phyloP scores from a whole-genome alignment of 1,140 invertebrate species.

The Elymnias hypermnestra region DNA sequence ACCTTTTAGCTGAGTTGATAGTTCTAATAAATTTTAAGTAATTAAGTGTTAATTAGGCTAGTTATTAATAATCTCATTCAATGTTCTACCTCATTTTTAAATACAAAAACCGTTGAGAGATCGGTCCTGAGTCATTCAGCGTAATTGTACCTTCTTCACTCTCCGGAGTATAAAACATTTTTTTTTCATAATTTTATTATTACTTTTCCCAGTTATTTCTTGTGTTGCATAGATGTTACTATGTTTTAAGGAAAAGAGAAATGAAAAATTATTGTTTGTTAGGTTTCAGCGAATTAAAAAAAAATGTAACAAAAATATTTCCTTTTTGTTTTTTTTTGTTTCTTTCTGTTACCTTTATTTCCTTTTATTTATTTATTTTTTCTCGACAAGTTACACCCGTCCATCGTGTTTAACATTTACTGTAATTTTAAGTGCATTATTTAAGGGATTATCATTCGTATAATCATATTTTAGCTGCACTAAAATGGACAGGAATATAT shows the following conservation, averaged over 20 bases:
- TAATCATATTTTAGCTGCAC: conserved; percentile 55
- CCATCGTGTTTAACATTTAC: conserved; percentile 73
- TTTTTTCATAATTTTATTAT: conserved; percentile 71
- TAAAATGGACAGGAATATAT: conserved; percentile 44
- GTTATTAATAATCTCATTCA: conserved; percentile 69
- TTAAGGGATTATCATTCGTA: conserved; percentile 64
- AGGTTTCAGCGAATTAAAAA: conserved; percentile 77
- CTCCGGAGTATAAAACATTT: conserved; percentile 72
- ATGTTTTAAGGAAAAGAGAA: conserved; percentile 75
- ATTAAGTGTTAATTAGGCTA: conserved; percentile 69
- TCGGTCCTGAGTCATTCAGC: conserved; percentile 45
- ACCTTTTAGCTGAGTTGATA: conserved; percentile 38
- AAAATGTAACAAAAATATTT: conserved; percentile 71
- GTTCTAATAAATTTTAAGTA: conserved; percentile 40
- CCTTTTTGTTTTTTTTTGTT: conserved; percentile 57
- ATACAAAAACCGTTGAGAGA: conserved; percentile 40
- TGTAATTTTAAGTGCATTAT: conserved; percentile 67
- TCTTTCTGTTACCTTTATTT: conserved; percentile 34
- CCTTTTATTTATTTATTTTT: conserved; percentile 40
- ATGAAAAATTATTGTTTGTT: conserved; percentile 77
- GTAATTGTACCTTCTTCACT: conserved; percentile 75
- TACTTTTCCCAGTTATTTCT: conserved; percentile 72
- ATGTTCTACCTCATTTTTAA: conserved; percentile 64
- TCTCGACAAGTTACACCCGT: conserved; percentile 73
- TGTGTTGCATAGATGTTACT: conserved; percentile 78